Evolutionary conservation across 2,888 invertebrate genomes (phyloP), one percentile per base, ranked within the genome.

Genomic region (Podotricha telesiphe): DNA sequence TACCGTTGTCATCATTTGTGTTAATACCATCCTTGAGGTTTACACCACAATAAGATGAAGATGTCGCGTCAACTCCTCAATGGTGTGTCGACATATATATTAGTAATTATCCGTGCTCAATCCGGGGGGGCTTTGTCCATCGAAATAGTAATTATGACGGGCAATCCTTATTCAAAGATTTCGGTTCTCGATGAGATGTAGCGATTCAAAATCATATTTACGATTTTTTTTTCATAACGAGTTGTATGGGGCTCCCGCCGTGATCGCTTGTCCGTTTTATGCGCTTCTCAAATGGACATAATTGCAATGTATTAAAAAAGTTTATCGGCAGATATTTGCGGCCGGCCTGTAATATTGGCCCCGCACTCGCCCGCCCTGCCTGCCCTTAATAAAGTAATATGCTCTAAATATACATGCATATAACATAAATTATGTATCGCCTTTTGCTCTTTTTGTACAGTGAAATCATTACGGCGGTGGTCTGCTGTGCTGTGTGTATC

Each of bases 21-120:
- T 91, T 92, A 91, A 92, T 93, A 87, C 87, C 87, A 89, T 87
- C 88, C 89, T 91, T 89, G 91, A 92, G 92, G 91, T 91, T 93
- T 91, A 83, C 86, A 82, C 89, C 86, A 93, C 92, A 93, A 91
- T 86, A 87, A 81, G 82, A 87, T 89, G 90, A 86, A 89, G 90
- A 86, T 83, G 86, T 91, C 88, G 80, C 82, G 82, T 84, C 85
- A 82, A 83, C 79, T 81, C 85, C 85, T 90, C 88, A 90, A 91
- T 90, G 86, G 86, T 84, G 88, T 86, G 92, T 88, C 88, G 87
- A 91, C 87, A 87, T 89, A 85, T 90, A 89, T 89, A 92, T 92
- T 91, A 87, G 88, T 89, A 86, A 91, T 91, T 87, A 88, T 88
- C 83, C 83, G 82, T 80, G 85, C 81, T 82, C 86, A 81, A 79